phyloP scores from a whole-genome alignment of 2,888 invertebrate species.

The Protonemura montana region DNA sequence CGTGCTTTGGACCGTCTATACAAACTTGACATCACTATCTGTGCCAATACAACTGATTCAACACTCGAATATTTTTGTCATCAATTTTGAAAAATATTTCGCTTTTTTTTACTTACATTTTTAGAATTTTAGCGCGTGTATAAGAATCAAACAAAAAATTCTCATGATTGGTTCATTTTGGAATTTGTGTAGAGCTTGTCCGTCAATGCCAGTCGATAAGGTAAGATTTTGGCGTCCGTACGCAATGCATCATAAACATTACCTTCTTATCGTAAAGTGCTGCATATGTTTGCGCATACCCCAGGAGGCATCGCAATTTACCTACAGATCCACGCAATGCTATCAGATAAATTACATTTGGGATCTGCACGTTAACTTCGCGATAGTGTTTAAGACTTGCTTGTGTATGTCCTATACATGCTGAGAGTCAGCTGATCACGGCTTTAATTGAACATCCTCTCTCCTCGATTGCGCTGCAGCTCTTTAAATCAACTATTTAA shows the following conservation, averaged over 20 bases:
- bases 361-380: not conserved
- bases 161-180: conserved; percentile 95
- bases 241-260: conserved; percentile 28
- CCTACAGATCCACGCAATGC: not conserved
- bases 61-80: conserved; percentile 1
- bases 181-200: conserved; percentile 96
- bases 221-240: conserved; percentile 63
- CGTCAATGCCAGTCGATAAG: conserved; percentile 96
- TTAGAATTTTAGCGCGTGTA: conserved; percentile 28
- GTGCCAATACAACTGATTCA: not conserved
- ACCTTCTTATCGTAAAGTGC: not conserved
- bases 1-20: not conserved
- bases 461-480: not conserved
- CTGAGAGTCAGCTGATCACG: not conserved
- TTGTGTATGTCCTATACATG: not conserved
- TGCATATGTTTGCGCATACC: not conserved
- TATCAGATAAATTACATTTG: not conserved
- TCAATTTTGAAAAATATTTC: conserved; percentile 14
- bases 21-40: conserved; percentile 15
- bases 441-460: conserved; percentile 5
- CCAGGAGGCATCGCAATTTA: not conserved
- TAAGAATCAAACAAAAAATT: conserved; percentile 42
- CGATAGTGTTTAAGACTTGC: not conserved
- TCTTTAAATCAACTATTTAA: not conserved
- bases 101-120: not conserved